Percentiles rank a stretch among this genome's conserved stretches.
Conservation (phyloP, 2,113 vertebrate genomes). For the Ictidomys tridecemlineatus region DNA sequence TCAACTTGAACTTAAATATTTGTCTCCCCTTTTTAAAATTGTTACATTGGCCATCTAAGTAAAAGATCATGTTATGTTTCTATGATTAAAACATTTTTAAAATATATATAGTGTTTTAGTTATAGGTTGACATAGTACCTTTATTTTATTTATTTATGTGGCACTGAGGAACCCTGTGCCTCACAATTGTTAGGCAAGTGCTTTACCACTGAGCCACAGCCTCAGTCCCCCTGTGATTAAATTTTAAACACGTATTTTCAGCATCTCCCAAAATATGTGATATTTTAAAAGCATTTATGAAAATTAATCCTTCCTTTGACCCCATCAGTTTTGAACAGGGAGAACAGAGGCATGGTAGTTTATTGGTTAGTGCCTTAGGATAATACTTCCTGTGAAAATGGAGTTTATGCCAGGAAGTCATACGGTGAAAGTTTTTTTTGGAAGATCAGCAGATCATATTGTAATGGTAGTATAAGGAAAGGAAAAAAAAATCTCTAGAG, state of each 20-base stretch:
- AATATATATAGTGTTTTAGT: too few relatives aligned
- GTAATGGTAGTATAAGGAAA: background rate
- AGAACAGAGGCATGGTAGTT: background rate
- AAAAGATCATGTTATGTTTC: background rate
- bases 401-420: background rate
- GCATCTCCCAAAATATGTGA: background rate
- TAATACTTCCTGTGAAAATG: background rate
- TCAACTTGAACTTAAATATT: conserved; percentile 56
- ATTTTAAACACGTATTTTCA: conserved; percentile 42
- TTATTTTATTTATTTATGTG: too few relatives aligned
- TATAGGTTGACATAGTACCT: too few relatives aligned
- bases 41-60: background rate
- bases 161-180: too few relatives aligned
- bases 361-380: conserved; percentile 30
- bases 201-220: too few relatives aligned
- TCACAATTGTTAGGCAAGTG: too few relatives aligned
- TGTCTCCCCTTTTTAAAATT: background rate
- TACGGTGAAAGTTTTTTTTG: background rate
- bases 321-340: conserved; percentile 4
- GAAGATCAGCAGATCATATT: conserved; percentile 27
- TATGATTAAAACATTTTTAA: background rate
- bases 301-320: conserved; percentile 1
- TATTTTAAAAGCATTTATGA: conserved; percentile 39
- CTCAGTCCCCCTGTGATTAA: background rate
- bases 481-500: background rate